A percentile compares a stretch with the other conserved stretches of the same genome.
These are phyloP conservation scores for Leucophenga varia DNA, from an alignment of 1,140 invertebrate genomes.

Conservation along the genomic window DNA sequence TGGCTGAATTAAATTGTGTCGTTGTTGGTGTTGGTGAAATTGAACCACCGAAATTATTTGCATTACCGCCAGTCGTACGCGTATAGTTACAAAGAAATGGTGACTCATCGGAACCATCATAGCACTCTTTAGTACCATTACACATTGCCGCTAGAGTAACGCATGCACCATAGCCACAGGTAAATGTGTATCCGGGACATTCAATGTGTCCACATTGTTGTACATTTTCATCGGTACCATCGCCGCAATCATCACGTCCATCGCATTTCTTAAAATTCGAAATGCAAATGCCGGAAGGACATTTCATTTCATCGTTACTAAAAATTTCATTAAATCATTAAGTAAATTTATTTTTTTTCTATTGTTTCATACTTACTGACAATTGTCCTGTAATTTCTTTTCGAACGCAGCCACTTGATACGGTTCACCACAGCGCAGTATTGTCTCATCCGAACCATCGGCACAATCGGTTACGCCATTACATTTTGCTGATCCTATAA, in stretches of 20 bases:
- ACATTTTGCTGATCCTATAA: conserved; percentile 61
- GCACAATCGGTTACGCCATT: conserved; percentile 66
- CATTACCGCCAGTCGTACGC: conserved; percentile 47
- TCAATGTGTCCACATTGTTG: conserved; percentile 52
- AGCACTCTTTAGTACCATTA: conserved; percentile 65
- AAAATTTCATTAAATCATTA: background rate
- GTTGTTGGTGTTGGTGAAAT: background rate
- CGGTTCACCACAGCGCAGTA: conserved; percentile 19
- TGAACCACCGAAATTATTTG: background rate
- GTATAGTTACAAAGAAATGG: conserved; percentile 36
- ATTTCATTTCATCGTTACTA: conserved; percentile 33
- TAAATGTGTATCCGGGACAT: conserved; percentile 59
- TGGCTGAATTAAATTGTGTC: background rate
- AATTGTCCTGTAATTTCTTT: conserved; percentile 20
- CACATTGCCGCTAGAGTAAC: conserved; percentile 60
- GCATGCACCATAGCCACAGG: conserved; percentile 65
- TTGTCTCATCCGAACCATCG: conserved; percentile 71
- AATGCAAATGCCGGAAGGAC: conserved; percentile 42
- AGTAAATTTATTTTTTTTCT: too few species aligned
- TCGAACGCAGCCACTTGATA: conserved; percentile 20
- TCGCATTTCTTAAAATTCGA: conserved; percentile 57
- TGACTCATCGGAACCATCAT: conserved; percentile 66
- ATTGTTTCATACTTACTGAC: conserved; percentile 30
- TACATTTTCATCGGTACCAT: conserved; percentile 64
- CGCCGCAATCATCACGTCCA: conserved; percentile 60